Base-by-base conservation (phyloP, 1,140 invertebrate species). In the Rhopalosiphum maidis region DNA sequence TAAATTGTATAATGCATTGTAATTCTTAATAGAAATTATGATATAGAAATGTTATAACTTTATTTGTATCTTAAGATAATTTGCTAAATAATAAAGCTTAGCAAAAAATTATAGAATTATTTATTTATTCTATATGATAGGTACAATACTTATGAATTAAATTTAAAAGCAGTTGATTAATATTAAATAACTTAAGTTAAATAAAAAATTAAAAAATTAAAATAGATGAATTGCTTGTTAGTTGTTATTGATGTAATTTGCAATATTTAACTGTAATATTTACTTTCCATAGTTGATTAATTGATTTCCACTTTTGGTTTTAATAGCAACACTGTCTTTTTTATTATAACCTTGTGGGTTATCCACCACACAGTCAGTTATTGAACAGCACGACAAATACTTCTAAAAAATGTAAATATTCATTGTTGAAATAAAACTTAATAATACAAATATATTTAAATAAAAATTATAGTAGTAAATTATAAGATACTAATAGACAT, bases 351-450 rank as follows among this genome's bases (percentile, higher is more conserved):
- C 97, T 54, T 95, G 94, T 60, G 96, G 96, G 0, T 96, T 96
- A n/a, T 94, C 93, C 94, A 96, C 95, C 37, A 96, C 96, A 46
- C 97, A 96, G 95, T 98, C 97, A 95, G 97, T 96, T 43, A 97
- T 94, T 7, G 96, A 96, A 85, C 97, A 94, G 94, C 97, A 96
- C 7, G 96, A 96, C 7, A 96, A 94, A 94, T 96, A 96, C 90
- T 97, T 96, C 95, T 97, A 93, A 93, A 95, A 94, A 55, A 60
- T 30, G 43, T 7, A 37, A 83, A 83, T 23, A 9, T 83, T 68
- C 15, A n/a, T 15, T 30, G 2, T 68, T 68, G 3, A 68, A 68
- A 68, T n/a, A 68, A 68, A n/a, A n/a, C 60, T 68, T 68, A 68
- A 68, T 2, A 68, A n/a, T 1, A 68, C 60, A 11, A 15, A 68